A percentile compares a stretch with the other conserved stretches of the same genome.
phyloP scores from a whole-genome alignment of 2,113 vertebrate genomes.

The Cricetomys ansorgei region DNA sequence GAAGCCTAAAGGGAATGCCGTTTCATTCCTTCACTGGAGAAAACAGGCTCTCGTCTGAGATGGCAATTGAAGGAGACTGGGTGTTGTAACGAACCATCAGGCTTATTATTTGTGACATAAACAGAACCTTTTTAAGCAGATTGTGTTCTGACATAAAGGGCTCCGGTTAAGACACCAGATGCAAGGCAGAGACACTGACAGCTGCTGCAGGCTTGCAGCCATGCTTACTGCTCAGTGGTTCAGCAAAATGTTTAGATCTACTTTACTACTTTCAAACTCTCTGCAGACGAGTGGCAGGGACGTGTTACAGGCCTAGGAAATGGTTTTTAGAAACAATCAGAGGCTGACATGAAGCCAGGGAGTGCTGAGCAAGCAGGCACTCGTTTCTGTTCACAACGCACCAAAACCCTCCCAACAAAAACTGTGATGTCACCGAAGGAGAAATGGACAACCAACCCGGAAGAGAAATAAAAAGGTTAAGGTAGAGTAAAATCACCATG shows the following conservation, averaged over 20 bases:
- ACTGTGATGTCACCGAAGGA: conserved; percentile 15
- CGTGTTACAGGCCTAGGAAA: conserved; percentile 53
- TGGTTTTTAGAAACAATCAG: conserved; percentile 55
- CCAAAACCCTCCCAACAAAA: conserved; percentile 25
- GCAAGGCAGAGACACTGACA: conserved; percentile 55
- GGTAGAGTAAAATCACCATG: conserved; percentile 60
- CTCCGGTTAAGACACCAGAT: conserved; percentile 68
- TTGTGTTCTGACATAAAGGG: conserved; percentile 71
- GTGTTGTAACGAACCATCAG: conserved; percentile 60
- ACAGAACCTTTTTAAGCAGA: conserved; percentile 72
- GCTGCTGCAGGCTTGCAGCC: conserved; percentile 66
- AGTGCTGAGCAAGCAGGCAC: background rate
- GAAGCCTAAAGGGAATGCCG: conserved; percentile 16
- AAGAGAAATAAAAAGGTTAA: conserved; percentile 61
- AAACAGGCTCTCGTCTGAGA: conserved; percentile 7
- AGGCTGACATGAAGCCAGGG: conserved; percentile 38
- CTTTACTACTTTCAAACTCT: conserved; percentile 64
- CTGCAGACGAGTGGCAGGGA: conserved; percentile 64
- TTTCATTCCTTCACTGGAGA: background rate
- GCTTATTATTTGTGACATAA: conserved; percentile 68
- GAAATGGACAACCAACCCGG: conserved; percentile 45
- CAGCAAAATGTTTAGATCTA: conserved; percentile 71
- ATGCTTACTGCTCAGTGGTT: conserved; percentile 70
- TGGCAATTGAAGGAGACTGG: conserved; percentile 51
- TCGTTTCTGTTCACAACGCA: background rate